Conservation (phyloP, 2,113 vertebrate genomes). For the Sinocyclocheilus grahami region DNA sequence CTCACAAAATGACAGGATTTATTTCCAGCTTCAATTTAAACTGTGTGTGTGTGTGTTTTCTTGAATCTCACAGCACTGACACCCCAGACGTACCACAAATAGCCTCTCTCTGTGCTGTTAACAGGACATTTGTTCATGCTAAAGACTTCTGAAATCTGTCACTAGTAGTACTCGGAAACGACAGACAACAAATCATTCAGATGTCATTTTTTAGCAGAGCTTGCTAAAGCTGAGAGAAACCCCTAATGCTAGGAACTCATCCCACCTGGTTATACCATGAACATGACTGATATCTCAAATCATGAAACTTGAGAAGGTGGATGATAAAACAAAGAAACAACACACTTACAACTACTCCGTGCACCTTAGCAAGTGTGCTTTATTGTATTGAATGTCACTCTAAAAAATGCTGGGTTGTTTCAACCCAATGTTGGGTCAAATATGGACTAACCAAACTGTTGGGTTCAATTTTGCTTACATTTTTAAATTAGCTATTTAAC, state of each 20-base stretch:
- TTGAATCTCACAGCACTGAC: constrained; percentile 14
- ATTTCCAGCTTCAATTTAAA: constrained; percentile 41
- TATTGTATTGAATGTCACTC: not conserved
- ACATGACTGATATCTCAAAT: not conserved
- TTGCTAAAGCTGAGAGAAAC: not conserved
- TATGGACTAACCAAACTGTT: too few species aligned
- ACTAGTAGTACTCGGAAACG: not conserved
- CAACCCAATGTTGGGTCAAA: too few species aligned
- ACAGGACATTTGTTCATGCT: not conserved
- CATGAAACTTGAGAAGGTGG: too few species aligned
- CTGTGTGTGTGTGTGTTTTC: constrained; percentile 34
- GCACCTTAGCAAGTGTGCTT: not conserved
- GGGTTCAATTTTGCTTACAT: too few species aligned
- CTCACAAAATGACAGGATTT: constrained; percentile 47
- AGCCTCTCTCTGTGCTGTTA: constrained; percentile 10
- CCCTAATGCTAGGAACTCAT: not conserved
- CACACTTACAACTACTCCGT: not conserved
- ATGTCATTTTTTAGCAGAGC: not conserved
- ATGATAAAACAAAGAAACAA: not conserved
- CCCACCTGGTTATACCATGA: not conserved
- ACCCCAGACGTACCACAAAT: constrained; percentile 36
- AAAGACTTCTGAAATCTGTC: not conserved
- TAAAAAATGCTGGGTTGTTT: too few species aligned
- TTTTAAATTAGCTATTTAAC: too few species aligned
- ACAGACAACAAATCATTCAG: not conserved